phyloP scores from a whole-genome alignment of 2,888 invertebrate genomes.

The Scaptomyza parva region DNA sequence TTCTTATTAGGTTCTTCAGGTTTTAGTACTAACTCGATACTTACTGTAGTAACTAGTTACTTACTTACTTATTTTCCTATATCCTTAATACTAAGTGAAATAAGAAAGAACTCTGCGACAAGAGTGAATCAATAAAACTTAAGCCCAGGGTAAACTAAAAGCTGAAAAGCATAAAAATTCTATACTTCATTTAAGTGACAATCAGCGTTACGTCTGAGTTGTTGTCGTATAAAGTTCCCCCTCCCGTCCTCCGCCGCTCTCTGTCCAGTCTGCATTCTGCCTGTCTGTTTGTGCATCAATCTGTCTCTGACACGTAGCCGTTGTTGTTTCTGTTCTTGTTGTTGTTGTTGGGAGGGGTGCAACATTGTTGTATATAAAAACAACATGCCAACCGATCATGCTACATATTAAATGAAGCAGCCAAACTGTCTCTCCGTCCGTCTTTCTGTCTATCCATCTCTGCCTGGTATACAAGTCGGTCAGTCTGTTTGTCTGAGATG shows the following conservation, averaged over 20 bases:
- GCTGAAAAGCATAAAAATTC: conserved; percentile 10
- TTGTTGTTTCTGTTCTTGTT: no score
- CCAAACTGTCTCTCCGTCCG: conserved; percentile 19
- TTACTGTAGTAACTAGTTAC: no score
- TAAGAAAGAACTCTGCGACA: no score
- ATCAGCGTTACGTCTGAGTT: conserved; percentile 51
- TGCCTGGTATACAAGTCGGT: no score
- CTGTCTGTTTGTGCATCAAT: conserved; percentile 62
- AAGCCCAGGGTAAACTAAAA: no score
- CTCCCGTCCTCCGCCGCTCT: not conserved
- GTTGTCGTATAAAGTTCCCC: conserved; percentile 47
- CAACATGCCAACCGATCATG: conserved; percentile 45
- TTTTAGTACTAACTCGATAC: no score
- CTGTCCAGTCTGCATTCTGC: not conserved
- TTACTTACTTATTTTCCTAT: no score
- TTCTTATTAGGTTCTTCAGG: no score
- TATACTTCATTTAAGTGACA: conserved; percentile 37
- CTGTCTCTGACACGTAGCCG: conserved; percentile 59
- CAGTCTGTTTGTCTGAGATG: not conserved
- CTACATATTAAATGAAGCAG: conserved; percentile 60
- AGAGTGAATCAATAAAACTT: not conserved
- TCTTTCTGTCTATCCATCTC: not conserved
- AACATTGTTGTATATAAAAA: conserved; percentile 67
- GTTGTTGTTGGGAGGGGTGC: conserved; percentile 48
- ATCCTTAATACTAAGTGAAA: no score